A percentile compares a stretch with the other conserved stretches of the same genome.
phyloP scores from a whole-genome alignment of 2,113 vertebrate species.

The Pipra filicauda region DNA sequence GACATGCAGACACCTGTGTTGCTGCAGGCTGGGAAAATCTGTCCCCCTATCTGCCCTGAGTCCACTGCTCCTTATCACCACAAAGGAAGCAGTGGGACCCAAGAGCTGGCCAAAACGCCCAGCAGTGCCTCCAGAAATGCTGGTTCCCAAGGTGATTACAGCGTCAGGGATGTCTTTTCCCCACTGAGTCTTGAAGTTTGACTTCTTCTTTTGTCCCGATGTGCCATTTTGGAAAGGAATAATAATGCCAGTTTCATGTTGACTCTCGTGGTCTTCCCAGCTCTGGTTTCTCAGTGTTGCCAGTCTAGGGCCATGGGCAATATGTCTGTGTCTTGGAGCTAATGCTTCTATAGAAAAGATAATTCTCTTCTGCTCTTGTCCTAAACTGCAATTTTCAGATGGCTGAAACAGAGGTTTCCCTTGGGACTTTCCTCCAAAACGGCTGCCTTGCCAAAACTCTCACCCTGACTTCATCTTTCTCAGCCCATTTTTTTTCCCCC shows the following conservation, averaged over 20 bases:
- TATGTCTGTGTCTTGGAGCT: neutral
- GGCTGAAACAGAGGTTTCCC: neutral
- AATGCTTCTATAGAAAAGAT: neutral
- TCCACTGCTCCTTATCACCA: rapidly evolving
- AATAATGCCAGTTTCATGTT: neutral
- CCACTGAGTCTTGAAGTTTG: neutral
- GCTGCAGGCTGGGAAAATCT: neutral
- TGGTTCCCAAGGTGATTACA: neutral
- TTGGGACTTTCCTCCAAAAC: neutral
- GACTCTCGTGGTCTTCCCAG: rapidly evolving
- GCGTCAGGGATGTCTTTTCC: neutral
- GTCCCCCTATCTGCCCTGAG: too few relatives aligned
- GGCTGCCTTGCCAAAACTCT: neutral
- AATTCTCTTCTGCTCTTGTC: neutral
- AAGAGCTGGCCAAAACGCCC: rapidly evolving
- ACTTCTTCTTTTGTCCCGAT: neutral
- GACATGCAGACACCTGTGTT: neutral
- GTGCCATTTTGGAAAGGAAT: neutral
- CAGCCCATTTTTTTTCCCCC: neutral
- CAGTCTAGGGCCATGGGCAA: neutral
- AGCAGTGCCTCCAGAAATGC: neutral
- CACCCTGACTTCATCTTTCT: neutral
- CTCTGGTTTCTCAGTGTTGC: neutral
- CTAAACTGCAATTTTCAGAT: neutral
- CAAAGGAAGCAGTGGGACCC: rapidly evolving